These are phyloP conservation scores for Anseranas semipalmata DNA, from an alignment of 2,113 vertebrate species.

Conservation along the genomic window DNA sequence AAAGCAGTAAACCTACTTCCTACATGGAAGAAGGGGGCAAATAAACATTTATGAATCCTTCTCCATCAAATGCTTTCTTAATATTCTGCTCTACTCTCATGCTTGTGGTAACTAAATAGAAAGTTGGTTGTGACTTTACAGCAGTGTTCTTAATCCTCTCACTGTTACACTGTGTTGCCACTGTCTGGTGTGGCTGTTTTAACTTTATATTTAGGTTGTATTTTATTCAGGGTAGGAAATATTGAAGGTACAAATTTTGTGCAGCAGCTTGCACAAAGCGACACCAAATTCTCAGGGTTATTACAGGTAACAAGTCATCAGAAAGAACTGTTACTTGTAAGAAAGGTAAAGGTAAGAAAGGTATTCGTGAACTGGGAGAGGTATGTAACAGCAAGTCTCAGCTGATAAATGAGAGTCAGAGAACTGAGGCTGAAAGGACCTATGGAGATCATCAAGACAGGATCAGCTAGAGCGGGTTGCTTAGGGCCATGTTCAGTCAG, in stretches of 20 bases:
- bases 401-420: not conserved
- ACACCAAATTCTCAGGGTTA: not conserved
- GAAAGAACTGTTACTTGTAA: not conserved
- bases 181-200: not conserved
- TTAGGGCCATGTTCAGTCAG: not conserved
- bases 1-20: not conserved
- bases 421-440: not conserved
- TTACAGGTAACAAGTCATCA: not conserved
- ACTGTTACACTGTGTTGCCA: not conserved
- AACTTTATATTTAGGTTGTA: not conserved
- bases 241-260: not conserved
- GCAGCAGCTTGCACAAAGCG: not conserved
- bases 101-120: not conserved
- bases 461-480: not conserved
- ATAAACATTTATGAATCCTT: not conserved
- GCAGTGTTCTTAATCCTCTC: not conserved
- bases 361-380: rapidly evolving
- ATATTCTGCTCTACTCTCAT: not conserved
- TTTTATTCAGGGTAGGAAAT: not conserved
- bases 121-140: not conserved
- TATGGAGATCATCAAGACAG: not conserved
- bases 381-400: not conserved
- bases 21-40: not conserved
- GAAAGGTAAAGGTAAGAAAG: not conserved
- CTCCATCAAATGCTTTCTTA: not conserved